Percentiles rank a stretch among this genome's conserved stretches.
Conservation (phyloP, 1,140 invertebrate genomes). For the Zophobas morio region DNA sequence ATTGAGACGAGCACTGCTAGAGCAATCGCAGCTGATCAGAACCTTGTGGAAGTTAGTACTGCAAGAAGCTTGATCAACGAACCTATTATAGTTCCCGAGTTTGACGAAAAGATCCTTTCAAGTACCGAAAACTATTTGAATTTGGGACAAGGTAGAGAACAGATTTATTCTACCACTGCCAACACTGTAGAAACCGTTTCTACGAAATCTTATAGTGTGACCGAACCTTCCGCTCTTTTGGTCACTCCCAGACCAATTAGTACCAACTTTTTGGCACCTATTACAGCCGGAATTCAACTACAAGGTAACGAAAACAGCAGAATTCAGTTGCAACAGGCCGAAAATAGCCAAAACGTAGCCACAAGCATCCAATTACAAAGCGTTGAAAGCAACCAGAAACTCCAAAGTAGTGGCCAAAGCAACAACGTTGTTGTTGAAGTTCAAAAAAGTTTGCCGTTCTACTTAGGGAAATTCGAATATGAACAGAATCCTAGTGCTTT, state of each 20-base stretch:
- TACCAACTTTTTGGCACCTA: slow-evolving; percentile 71
- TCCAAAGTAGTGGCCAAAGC: slow-evolving; percentile 48
- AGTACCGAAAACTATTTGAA: slow-evolving; percentile 40
- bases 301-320: slow-evolving; percentile 65
- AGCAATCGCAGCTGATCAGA: neutral
- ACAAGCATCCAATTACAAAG: neutral
- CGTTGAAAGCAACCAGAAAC: slow-evolving; percentile 40
- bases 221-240: slow-evolving; percentile 67
- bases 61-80: slow-evolving; percentile 50
- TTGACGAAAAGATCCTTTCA: slow-evolving; percentile 44
- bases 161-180: slow-evolving; percentile 15
- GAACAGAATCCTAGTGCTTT: slow-evolving; percentile 61
- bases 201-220: slow-evolving; percentile 34
- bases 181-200: slow-evolving; percentile 25
- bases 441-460: slow-evolving; percentile 72
- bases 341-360: slow-evolving; percentile 46
- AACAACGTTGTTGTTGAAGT: slow-evolving; percentile 72
- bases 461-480: slow-evolving; percentile 69
- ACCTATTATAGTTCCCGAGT: slow-evolving; percentile 68
- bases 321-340: slow-evolving; percentile 1
- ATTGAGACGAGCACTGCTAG: slow-evolving; percentile 45
- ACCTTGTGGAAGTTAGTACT: neutral
- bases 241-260: slow-evolving; percentile 69
- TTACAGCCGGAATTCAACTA: slow-evolving; percentile 70
- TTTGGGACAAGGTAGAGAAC: slow-evolving; percentile 43